A percentile compares a stretch with the other conserved stretches of the same genome.
Conservation (phyloP, 2,113 vertebrate species). For the Microcebus ravelobensis region DNA sequence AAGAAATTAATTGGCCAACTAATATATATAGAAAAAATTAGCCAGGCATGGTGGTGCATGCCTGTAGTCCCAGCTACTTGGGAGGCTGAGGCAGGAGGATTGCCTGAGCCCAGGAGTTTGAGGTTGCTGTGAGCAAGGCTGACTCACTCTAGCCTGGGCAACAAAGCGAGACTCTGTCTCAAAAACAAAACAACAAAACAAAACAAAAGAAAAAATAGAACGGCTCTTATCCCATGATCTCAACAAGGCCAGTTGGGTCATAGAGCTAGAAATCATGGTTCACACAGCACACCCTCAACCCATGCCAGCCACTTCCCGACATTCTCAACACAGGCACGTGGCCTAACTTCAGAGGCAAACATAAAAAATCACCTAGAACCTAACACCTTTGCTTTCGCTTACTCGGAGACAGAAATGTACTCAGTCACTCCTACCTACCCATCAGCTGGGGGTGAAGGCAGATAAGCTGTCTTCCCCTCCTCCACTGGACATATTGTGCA, state of each 20-base stretch:
- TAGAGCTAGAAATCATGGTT: background rate
- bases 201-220: background rate
- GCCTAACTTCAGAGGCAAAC: background rate
- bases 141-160: too few species aligned
- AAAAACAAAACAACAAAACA: too few species aligned
- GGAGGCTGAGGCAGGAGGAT: too few species aligned
- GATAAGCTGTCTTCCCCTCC: background rate
- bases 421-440: background rate
- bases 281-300: background rate
- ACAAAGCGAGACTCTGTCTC: too few species aligned
- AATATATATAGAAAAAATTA: too few species aligned
- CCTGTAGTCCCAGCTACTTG: too few species aligned
- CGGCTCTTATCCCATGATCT: background rate
- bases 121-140: too few species aligned
- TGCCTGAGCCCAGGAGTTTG: too few species aligned
- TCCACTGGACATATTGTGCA: background rate
- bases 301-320: background rate
- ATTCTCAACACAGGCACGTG: background rate
- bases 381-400: constrained; percentile 1
- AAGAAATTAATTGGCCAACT: too few species aligned
- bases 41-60: too few species aligned
- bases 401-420: background rate
- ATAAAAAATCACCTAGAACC: background rate
- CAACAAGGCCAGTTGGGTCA: background rate
- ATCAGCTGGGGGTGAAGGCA: background rate